A percentile compares a stretch with the other conserved stretches of the same genome.
phyloP scores from a whole-genome alignment of 2,888 invertebrate species.

The Idaea straminata region DNA sequence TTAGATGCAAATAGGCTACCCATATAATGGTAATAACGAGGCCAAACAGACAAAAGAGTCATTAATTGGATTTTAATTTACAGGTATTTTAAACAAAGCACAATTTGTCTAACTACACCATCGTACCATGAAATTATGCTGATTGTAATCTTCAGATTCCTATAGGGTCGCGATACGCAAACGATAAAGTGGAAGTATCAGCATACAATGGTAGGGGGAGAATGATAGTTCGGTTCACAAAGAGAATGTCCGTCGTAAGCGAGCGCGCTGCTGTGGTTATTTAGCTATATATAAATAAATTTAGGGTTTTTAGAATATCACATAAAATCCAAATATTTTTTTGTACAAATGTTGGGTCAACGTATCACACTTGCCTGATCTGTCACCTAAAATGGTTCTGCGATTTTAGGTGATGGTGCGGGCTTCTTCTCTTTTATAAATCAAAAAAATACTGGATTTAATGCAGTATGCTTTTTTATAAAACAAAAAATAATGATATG shows the following conservation, averaged over 20 bases:
- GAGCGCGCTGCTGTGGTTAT: neutral
- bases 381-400: too few species aligned
- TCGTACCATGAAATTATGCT: slow-evolving; percentile 19
- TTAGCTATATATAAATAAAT: too few species aligned
- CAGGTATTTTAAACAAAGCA: slow-evolving; percentile 21
- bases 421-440: too few species aligned
- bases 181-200: slow-evolving; percentile 28
- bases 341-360: slow-evolving; percentile 7
- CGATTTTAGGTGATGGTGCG: too few species aligned
- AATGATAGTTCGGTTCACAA: slow-evolving; percentile 40
- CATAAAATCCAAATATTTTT: too few species aligned
- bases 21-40: neutral
- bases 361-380: too few species aligned
- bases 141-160: slow-evolving; percentile 29
- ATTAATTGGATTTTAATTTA: slow-evolving; percentile 37
- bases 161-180: slow-evolving; percentile 29
- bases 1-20: neutral
- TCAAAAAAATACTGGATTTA: too few species aligned
- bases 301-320: too few species aligned
- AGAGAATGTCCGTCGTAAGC: slow-evolving; percentile 37
- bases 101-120: slow-evolving; percentile 9
- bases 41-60: slow-evolving; percentile 5
- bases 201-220: slow-evolving; percentile 27
- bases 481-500: too few species aligned
- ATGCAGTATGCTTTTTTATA: too few species aligned